Percentiles rank a stretch among this genome's conserved stretches.
Evolutionary conservation across 2,113 vertebrate species (phyloP).

Genomic region (Ascaphus truei): DNA sequence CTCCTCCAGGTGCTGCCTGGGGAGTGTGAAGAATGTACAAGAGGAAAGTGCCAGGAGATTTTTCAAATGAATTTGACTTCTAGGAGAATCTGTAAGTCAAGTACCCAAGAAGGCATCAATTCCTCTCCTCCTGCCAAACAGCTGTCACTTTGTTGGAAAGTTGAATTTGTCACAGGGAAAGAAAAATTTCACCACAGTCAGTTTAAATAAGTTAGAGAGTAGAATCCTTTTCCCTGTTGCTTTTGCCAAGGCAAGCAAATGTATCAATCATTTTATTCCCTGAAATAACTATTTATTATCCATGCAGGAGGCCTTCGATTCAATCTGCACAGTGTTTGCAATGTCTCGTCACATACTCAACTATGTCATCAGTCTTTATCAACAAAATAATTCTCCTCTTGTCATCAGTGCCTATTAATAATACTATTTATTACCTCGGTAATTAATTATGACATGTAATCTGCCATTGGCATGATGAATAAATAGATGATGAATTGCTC

Average conservation of each 20-base stretch:
- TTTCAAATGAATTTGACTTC: conserved; percentile 60
- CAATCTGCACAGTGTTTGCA: conserved; percentile 81
- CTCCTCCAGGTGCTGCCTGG: conserved; percentile 39
- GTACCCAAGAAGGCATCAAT: conserved; percentile 53
- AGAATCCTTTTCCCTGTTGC: conserved; percentile 74
- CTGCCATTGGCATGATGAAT: conserved; percentile 76
- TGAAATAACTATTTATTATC: conserved; percentile 94
- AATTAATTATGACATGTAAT: conserved; percentile 92
- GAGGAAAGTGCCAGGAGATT: conserved; percentile 45
- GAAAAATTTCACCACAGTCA: conserved; percentile 63
- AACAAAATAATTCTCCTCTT: conserved; percentile 67
- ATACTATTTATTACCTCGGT: conserved; percentile 83
- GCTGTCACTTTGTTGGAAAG: conserved; percentile 67
- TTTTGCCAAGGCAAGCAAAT: conserved; percentile 72
- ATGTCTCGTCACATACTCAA: conserved; percentile 76
- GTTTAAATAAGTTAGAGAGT: conserved; percentile 67
- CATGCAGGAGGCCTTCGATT: conserved; percentile 85
- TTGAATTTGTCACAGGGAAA: conserved; percentile 68
- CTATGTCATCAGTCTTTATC: conserved; percentile 94
- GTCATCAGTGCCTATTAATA: conserved; percentile 81
- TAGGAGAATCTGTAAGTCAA: conserved; percentile 58
- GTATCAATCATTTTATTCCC: conserved; percentile 92
- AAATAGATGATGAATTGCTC: conserved; percentile 89
- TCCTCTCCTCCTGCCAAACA: conserved; percentile 59
- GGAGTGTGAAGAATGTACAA: conserved; percentile 23